phyloP scores from a whole-genome alignment of 2,113 vertebrate genomes.

The Polyodon spathula region DNA sequence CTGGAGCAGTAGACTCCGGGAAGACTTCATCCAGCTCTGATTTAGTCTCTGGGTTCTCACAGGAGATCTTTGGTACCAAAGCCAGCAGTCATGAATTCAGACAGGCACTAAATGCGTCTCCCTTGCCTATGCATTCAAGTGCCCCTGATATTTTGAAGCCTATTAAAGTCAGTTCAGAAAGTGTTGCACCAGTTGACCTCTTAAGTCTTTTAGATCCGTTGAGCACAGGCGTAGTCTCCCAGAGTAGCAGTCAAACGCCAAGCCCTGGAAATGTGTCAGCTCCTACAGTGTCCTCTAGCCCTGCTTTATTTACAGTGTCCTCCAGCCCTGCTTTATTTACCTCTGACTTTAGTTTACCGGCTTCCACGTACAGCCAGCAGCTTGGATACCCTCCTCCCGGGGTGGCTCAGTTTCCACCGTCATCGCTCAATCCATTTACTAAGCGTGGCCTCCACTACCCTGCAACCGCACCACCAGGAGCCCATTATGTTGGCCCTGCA shows the following conservation, averaged over 20 bases:
- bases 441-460: conserved; percentile 49
- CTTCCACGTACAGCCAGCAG: conserved; percentile 40
- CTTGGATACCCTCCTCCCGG: conserved; percentile 47
- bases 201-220: conserved; percentile 84
- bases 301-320: no score
- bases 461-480: conserved; percentile 42
- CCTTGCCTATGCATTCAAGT: conserved; percentile 1
- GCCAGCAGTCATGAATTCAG: conserved; percentile 47
- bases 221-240: conserved; percentile 31
- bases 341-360: conserved; percentile 33
- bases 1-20: conserved; percentile 33
- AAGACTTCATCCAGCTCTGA: neutral
- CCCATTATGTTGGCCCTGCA: conserved; percentile 54
- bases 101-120: conserved; percentile 39
- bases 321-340: conserved; percentile 25
- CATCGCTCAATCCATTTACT: conserved; percentile 72
- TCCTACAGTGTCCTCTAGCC: no score
- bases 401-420: conserved; percentile 47
- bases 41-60: conserved; percentile 33
- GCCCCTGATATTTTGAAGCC: conserved; percentile 58
- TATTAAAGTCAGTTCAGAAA: conserved; percentile 39
- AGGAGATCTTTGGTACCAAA: conserved; percentile 35
- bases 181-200: conserved; percentile 55
- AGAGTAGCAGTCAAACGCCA: conserved; percentile 15
- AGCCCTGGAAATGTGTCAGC: conserved; percentile 16